Evolutionary conservation across 2,797 vertebrate species (phyloP).

Genomic region (Hylomyscus alleni): DNA sequence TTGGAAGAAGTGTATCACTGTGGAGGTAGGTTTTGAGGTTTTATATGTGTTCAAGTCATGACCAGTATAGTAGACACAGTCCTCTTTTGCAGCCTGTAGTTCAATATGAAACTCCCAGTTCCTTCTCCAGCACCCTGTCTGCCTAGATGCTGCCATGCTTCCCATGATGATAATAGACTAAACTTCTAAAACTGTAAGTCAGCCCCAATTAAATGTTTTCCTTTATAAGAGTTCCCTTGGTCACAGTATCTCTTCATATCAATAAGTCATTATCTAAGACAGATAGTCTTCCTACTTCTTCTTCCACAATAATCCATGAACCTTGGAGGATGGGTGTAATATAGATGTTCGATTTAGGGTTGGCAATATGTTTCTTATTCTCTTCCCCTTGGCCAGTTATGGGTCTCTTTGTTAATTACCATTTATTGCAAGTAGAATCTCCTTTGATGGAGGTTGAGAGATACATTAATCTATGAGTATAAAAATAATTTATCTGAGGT

Average conservation of each 20-base stretch:
- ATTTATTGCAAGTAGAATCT: neutral
- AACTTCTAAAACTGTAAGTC: neutral
- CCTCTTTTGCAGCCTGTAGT: neutral
- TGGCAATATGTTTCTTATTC: too few relatives aligned
- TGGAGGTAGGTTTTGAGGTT: neutral
- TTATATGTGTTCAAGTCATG: neutral
- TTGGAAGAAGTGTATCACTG: neutral
- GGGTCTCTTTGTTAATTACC: neutral
- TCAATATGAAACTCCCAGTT: neutral
- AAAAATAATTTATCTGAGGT: neutral
- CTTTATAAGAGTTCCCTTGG: neutral
- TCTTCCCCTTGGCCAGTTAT: neutral
- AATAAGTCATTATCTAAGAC: neutral
- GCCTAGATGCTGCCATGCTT: neutral
- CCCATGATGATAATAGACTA: neutral
- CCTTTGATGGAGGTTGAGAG: neutral
- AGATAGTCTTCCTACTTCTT: neutral
- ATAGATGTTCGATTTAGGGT: neutral
- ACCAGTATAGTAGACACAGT: neutral
- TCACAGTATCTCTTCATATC: neutral
- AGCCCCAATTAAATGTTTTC: neutral
- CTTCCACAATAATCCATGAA: neutral
- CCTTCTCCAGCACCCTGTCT: neutral
- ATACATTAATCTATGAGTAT: neutral
- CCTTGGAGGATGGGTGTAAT: fast-evolving